A percentile compares a stretch with the other conserved stretches of the same genome.
Conservation (phyloP, 2,113 vertebrate genomes). For the Antechinus stuartii region DNA sequence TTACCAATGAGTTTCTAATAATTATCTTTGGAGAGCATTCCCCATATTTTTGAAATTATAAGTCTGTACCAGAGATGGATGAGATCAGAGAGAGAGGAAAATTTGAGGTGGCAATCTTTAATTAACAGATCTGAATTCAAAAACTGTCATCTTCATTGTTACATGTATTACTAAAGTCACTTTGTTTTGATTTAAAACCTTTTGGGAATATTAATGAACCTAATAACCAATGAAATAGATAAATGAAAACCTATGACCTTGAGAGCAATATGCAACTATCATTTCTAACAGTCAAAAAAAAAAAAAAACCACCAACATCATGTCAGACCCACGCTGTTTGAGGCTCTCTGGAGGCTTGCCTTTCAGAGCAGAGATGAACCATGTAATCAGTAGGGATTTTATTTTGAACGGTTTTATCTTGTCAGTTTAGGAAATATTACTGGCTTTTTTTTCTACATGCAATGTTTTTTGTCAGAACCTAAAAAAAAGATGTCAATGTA, state of each 20-base stretch:
- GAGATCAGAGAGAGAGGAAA: neutral
- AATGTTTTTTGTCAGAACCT: neutral
- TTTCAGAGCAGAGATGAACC: slow-evolving; percentile 39
- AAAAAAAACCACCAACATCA: neutral
- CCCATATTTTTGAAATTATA: neutral
- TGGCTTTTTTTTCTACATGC: neutral
- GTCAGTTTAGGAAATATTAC: slow-evolving; percentile 38
- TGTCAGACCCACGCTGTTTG: neutral
- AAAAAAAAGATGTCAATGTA: neutral
- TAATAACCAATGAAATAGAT: slow-evolving; percentile 18
- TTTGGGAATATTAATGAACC: slow-evolving; percentile 11
- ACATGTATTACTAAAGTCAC: slow-evolving; percentile 19
- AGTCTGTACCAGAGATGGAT: neutral
- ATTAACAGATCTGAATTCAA: slow-evolving; percentile 4
- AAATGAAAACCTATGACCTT: neutral
- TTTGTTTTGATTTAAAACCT: slow-evolving; percentile 28
- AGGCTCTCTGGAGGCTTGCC: neutral
- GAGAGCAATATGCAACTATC: neutral
- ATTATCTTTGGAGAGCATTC: neutral
- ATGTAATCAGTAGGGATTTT: slow-evolving; percentile 46
- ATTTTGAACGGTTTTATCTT: neutral
- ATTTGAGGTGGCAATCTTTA: slow-evolving; percentile 23
- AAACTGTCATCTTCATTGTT: slow-evolving; percentile 44
- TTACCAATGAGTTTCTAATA: neutral
- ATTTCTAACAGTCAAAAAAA: slow-evolving; percentile 2